Evolutionary conservation across 2,888 invertebrate genomes (phyloP), one percentile per base, ranked within the genome.

Genomic region (Omphaloscelis lunosa): DNA sequence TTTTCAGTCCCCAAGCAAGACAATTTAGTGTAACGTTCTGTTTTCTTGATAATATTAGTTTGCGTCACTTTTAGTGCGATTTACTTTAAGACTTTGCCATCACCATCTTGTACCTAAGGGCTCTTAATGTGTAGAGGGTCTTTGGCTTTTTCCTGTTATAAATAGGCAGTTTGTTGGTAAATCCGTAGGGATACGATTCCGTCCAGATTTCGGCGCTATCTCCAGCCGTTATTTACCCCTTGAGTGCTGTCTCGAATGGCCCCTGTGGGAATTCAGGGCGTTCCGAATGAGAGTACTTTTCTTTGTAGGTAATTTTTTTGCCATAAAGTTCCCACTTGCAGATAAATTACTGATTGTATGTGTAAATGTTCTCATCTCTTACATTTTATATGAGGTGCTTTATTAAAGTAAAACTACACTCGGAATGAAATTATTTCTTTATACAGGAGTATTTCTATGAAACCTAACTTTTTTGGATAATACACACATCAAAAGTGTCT

Each of bases 201-300:
- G 62, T 58, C 34, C 56, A 70, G 75, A 82, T 86, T 76, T 69
- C 27, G 67, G 48, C 48, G 34, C 77, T 77, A 76, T 87, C 74
- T 77, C 5, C 7, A 45, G 20, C 66, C 63, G 62, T 79, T 80
- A 85, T 85, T 79, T 81, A 85, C 76, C 74, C 72, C 77, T 76
- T 75, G 77, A 86, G 84, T 76, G 62, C 23, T 27, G 65, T n/a
- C 27, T 51, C 56, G 29, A 48, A 79, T 71, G 69, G 65, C 51
- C 53, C 51, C 66, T 61, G 20, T 56, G 75, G 75, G 67, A 71
- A 86, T 79, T 65, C 61, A 39, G 45, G 48, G 71, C 68, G 48
- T 63, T 66, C 59, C 39, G 69, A 77, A 86, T 75, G 62, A 73
- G 27, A 77, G 72, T 77, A 80, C 59, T 72, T 77, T 84, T 56